phyloP scores from a whole-genome alignment of 2,113 vertebrate species.

The Tetrao urogallus region DNA sequence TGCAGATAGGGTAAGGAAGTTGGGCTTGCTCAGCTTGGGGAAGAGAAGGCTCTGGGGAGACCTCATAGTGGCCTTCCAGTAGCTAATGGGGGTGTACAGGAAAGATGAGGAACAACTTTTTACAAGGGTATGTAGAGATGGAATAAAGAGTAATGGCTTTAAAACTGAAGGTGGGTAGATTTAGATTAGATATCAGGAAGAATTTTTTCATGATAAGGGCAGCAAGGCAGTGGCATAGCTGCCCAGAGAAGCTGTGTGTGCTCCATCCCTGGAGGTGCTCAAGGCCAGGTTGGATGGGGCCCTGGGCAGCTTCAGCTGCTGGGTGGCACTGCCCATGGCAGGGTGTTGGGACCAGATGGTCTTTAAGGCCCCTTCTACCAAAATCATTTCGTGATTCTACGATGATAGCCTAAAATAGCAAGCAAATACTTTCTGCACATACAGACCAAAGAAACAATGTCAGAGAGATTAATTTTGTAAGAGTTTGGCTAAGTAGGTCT shows the following conservation, averaged over 20 bases:
- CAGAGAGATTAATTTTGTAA: neutral
- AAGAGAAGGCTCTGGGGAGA: neutral
- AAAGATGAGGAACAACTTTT: neutral
- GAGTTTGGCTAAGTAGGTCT: neutral
- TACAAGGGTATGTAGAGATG: neutral
- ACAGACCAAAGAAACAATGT: neutral
- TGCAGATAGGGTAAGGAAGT: neutral
- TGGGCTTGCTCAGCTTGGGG: neutral
- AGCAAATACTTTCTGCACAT: neutral
- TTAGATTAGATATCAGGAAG: no score
- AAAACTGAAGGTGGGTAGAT: neutral
- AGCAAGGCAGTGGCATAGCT: no score
- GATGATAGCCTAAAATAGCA: neutral
- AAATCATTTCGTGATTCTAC: neutral
- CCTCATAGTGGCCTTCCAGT: neutral
- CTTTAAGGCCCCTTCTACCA: neutral
- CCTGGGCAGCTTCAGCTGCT: neutral
- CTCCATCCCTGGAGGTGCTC: neutral
- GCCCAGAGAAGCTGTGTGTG: neutral
- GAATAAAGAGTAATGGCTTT: neutral
- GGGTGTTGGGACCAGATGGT: neutral
- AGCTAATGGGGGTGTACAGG: neutral
- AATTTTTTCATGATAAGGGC: no score
- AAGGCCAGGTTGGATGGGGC: neutral
- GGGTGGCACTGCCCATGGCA: neutral